Conservation (phyloP, 2,888 invertebrate genomes). For the Andrena fulva region DNA sequence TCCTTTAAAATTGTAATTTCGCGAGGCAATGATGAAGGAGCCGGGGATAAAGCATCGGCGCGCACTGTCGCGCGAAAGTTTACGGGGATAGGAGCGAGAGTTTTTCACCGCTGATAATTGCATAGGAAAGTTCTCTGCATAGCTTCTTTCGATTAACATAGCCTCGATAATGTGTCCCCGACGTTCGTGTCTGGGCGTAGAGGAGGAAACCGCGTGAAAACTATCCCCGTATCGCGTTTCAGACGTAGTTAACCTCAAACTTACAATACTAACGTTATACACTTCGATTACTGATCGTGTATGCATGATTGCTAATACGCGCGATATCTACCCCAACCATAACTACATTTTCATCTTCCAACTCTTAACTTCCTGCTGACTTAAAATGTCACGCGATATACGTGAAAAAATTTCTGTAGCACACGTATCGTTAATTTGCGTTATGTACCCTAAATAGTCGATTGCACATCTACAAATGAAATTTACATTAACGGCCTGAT, state of each 20-base stretch:
- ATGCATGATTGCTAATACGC: background rate
- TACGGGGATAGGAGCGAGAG: background rate
- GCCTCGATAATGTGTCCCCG: conserved; percentile 13
- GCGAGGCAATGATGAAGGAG: background rate
- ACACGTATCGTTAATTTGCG: background rate
- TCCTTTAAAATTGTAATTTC: conserved; percentile 1
- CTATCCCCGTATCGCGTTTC: background rate
- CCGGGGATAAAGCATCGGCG: conserved; percentile 28
- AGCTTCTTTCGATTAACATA: conserved; percentile 30
- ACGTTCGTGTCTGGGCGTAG: background rate
- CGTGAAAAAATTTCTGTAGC: background rate
- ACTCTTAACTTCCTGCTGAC: background rate
- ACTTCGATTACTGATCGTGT: background rate
- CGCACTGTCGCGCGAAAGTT: conserved; percentile 24
- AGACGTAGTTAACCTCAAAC: conserved; percentile 52
- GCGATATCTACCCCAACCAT: background rate
- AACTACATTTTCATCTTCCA: background rate
- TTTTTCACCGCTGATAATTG: conserved; percentile 28
- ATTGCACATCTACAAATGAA: background rate
- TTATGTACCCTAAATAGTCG: background rate
- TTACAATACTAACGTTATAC: background rate
- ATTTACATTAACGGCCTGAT: background rate
- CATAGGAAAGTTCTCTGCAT: conserved; percentile 45
- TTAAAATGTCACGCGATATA: background rate
- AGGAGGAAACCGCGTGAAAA: conserved; percentile 10